Conservation (phyloP, 1,140 invertebrate genomes). For the Theocolax elegans region DNA sequence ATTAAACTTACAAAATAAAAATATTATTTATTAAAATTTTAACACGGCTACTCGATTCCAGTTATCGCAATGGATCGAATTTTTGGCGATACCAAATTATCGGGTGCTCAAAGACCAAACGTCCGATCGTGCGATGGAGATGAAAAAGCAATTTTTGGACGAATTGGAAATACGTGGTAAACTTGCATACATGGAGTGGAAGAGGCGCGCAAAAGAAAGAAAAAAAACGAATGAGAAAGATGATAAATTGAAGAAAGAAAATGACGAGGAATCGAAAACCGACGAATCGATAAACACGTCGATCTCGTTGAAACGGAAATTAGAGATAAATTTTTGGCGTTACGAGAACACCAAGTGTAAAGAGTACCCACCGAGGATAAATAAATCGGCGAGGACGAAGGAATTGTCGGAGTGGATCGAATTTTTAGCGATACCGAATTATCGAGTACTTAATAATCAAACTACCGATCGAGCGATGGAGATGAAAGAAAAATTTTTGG, state of each 20-base stretch:
- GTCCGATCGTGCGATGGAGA: constrained; percentile 36
- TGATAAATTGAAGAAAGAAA: too few relatives aligned
- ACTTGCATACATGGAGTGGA: constrained; percentile 36
- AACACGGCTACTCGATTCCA: too few relatives aligned
- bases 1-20: too few relatives aligned
- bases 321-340: too few relatives aligned
- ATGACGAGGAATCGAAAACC: too few relatives aligned
- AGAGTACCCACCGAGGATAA: too few relatives aligned
- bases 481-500: constrained; percentile 44
- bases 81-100: constrained; percentile 46
- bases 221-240: too few relatives aligned
- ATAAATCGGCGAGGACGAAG: too few relatives aligned
- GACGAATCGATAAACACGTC: too few relatives aligned
- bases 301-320: too few relatives aligned
- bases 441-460: constrained; percentile 43
- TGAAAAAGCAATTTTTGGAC: constrained; percentile 44
- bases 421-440: constrained; percentile 45
- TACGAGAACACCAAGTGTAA: too few relatives aligned
- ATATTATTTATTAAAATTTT: too few relatives aligned
- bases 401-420: constrained; percentile 42
- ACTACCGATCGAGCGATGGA: constrained; percentile 34
- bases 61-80: constrained; percentile 41
- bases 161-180: constrained; percentile 43
- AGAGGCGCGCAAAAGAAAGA: neutral
- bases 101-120: constrained; percentile 42